Evolutionary conservation across 2,888 invertebrate genomes (phyloP), one percentile per base, ranked within the genome.

Genomic region (Drosophila buzzatii): DNA sequence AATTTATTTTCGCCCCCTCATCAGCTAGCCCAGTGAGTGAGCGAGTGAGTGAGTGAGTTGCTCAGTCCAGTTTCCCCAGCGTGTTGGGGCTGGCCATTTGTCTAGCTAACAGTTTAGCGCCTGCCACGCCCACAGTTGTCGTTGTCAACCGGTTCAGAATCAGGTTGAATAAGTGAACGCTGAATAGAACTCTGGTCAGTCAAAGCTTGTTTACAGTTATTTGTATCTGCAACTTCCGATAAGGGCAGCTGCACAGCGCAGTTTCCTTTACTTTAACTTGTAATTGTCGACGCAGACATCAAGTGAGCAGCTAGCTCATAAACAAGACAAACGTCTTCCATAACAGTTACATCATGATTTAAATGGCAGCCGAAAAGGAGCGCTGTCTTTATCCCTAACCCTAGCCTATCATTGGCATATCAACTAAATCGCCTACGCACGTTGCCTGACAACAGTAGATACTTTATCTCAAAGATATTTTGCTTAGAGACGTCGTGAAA

Each of bases 391-490:
- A 27, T 2, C 23, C 6, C 37, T n/a, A 10, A 1, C 5, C 23
- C 27, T 16, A 35, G n/a, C 35, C 2, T 12, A 10, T 9, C 23
- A 47, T 51, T 69, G 59, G 47, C 60, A 76, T 53, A 58, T 56
- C 71, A 37, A 64, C 72, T 56, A 71, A 85, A 85, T 85, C 83
- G 82, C 78, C 78, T 85, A 83, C 78, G 79, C 73, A 67, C 66
- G 60, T 70, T 84, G 81, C 74, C 70, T 79, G 70, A 74, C 77
- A 82, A 82, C 59, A 70, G 18, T 4, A 18, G 78, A 85, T 82
- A 78, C 83, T 85, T 78, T 85, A 85, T 85, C 83, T 83, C 61
- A 71, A 51, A 67, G 73, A 85, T 80, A 69, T 76, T 69, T 58
- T 67, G 51, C 66, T 67, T 60, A 41, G 67, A 55, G 55, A 6